Evolutionary conservation across 2,797 vertebrate species (phyloP).

Genomic region (Bovichtus diacanthus): DNA sequence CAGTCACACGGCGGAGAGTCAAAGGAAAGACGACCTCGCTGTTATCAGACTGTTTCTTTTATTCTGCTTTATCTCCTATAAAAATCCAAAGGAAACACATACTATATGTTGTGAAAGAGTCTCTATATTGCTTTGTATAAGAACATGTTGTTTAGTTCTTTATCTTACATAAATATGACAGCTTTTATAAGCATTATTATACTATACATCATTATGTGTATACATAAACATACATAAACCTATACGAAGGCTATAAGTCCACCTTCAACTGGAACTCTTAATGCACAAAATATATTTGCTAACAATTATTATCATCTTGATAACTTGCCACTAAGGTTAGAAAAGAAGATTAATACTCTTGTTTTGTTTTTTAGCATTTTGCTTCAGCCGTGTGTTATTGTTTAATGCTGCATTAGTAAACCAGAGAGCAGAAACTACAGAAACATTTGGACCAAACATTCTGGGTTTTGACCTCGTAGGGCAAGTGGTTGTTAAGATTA

Average conservation of each 20-base stretch:
- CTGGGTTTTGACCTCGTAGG: not conserved
- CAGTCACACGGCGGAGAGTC: not conserved
- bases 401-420: too few species aligned
- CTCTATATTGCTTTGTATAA: not conserved
- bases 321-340: not conserved
- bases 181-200: not conserved
- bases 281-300: not conserved
- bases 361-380: not conserved
- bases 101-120: not conserved
- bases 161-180: not conserved
- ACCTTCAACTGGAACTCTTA: not conserved
- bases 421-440: too few species aligned
- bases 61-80: constrained; percentile 1
- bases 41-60: constrained; percentile 16
- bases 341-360: not conserved
- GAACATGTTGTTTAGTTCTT: not conserved
- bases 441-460: not conserved
- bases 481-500: not conserved
- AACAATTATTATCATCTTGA: not conserved
- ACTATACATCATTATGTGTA: not conserved
- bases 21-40: constrained; percentile 43
- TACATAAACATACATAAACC: not conserved
- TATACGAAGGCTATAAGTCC: not conserved
- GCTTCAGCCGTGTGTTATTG: not conserved
- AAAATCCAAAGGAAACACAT: not conserved